Percentiles rank a stretch among this genome's conserved stretches.
Conservation (phyloP, 2,113 vertebrate species). For the Columba janthina region DNA sequence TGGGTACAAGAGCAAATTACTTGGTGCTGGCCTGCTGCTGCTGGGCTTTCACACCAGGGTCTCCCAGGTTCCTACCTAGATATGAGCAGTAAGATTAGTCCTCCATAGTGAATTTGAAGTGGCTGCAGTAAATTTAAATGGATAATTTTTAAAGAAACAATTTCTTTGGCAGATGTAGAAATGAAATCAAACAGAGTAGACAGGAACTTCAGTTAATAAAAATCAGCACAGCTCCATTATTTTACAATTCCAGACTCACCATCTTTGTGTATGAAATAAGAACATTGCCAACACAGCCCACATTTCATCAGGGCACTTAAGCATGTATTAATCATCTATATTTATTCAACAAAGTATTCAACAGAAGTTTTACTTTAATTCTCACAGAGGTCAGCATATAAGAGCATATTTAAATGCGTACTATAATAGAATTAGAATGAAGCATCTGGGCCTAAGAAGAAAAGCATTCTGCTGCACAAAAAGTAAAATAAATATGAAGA, state of each 20-base stretch:
- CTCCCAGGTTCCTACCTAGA: neutral
- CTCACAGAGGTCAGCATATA: constrained; percentile 19
- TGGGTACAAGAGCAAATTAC: neutral
- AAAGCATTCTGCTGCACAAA: neutral
- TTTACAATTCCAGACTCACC: neutral
- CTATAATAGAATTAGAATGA: constrained; percentile 11
- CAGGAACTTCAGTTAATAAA: neutral
- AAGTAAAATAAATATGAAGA: neutral
- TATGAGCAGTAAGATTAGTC: neutral
- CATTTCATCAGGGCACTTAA: neutral
- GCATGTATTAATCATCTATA: constrained; percentile 21
- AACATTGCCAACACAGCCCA: neutral
- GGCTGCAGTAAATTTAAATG: neutral
- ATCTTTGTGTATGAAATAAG: neutral
- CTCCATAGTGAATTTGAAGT: neutral
- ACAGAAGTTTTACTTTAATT: constrained; percentile 41
- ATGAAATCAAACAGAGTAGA: neutral
- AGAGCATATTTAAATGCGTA: constrained; percentile 25
- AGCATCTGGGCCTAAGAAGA: constrained; percentile 15
- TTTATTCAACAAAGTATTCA: constrained; percentile 30
- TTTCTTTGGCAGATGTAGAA: neutral
- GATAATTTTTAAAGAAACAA: neutral
- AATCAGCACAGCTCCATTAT: neutral
- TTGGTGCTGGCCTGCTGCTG: neutral
- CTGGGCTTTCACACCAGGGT: rapidly evolving